These are phyloP conservation scores for Muscicapa comitata DNA, from an alignment of 2,797 vertebrate species.

Conservation along the genomic window DNA sequence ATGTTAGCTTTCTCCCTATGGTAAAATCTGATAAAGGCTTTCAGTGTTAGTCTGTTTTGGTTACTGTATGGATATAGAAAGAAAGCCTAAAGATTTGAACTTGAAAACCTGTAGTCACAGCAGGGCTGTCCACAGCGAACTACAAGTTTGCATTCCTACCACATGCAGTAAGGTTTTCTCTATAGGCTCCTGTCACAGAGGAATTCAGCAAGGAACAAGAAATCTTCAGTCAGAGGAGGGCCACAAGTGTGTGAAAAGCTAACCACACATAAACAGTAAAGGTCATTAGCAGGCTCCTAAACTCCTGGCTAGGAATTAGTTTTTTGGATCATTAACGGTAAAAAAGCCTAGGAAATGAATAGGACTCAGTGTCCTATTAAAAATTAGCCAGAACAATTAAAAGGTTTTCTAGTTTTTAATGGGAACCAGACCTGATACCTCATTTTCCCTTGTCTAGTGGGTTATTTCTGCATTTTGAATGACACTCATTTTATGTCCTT, in stretches of 20 bases:
- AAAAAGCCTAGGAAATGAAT: slow-evolving; percentile 34
- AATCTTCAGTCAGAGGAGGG: slow-evolving; percentile 64
- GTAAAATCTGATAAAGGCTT: neutral
- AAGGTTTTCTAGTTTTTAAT: slow-evolving; percentile 16
- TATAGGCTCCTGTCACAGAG: slow-evolving; percentile 53
- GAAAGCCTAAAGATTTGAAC: slow-evolving; percentile 41
- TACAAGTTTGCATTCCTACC: slow-evolving; percentile 63
- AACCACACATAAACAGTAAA: slow-evolving; percentile 34
- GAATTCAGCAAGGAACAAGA: slow-evolving; percentile 70
- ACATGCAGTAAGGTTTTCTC: slow-evolving; percentile 57
- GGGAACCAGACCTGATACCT: slow-evolving; percentile 6
- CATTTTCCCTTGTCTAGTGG: neutral
- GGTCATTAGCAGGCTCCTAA: slow-evolving; percentile 47
- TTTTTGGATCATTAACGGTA: slow-evolving; percentile 47
- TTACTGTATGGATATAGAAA: neutral
- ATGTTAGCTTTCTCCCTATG: neutral
- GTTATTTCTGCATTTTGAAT: slow-evolving; percentile 14
- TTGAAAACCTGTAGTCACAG: slow-evolving; percentile 53
- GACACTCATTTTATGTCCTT: neutral
- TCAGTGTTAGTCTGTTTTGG: neutral
- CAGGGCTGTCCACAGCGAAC: slow-evolving; percentile 37
- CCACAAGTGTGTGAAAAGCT: slow-evolving; percentile 41
- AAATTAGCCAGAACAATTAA: slow-evolving; percentile 56
- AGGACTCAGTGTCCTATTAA: slow-evolving; percentile 46
- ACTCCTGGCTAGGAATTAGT: slow-evolving; percentile 40